A percentile compares a stretch with the other conserved stretches of the same genome.
Conservation (phyloP, 1,140 invertebrate species). For the Drosophila bifasciata region DNA sequence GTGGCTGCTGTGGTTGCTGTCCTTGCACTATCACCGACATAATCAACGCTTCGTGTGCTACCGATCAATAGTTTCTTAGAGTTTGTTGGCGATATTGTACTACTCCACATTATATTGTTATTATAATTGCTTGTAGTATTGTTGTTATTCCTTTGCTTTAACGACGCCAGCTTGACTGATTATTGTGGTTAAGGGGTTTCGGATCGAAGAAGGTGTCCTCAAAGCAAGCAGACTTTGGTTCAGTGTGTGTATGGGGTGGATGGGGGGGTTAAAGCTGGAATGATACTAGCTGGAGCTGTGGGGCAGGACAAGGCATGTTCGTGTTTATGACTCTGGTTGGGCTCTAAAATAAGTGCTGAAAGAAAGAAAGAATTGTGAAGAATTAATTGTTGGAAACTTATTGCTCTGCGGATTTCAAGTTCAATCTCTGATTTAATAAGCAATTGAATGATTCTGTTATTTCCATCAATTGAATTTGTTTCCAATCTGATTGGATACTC, state of each 20-base stretch:
- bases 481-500: slow-evolving; percentile 2
- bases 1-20: slow-evolving; percentile 56
- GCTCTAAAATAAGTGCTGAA: slow-evolving; percentile 24
- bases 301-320: slow-evolving; percentile 17
- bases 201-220: slow-evolving; percentile 10
- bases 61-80: slow-evolving; percentile 83
- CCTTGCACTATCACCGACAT: slow-evolving; percentile 82
- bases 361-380: neutral
- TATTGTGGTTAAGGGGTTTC: slow-evolving; percentile 11
- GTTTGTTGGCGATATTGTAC: slow-evolving; percentile 83
- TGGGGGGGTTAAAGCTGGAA: neutral
- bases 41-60: slow-evolving; percentile 83
- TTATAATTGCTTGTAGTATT: slow-evolving; percentile 72
- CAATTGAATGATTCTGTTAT: neutral
- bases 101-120: slow-evolving; percentile 84
- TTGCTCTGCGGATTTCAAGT: neutral
- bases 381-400: neutral
- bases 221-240: slow-evolving; percentile 5
- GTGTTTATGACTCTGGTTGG: neutral
- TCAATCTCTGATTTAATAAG: neutral
- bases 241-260: neutral
- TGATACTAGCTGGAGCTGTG: slow-evolving; percentile 2
- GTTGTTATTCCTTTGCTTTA: slow-evolving; percentile 61
- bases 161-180: slow-evolving; percentile 74
- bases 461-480: neutral